Conservation (phyloP, 2,888 invertebrate species). For the Apotomis betuletana region DNA sequence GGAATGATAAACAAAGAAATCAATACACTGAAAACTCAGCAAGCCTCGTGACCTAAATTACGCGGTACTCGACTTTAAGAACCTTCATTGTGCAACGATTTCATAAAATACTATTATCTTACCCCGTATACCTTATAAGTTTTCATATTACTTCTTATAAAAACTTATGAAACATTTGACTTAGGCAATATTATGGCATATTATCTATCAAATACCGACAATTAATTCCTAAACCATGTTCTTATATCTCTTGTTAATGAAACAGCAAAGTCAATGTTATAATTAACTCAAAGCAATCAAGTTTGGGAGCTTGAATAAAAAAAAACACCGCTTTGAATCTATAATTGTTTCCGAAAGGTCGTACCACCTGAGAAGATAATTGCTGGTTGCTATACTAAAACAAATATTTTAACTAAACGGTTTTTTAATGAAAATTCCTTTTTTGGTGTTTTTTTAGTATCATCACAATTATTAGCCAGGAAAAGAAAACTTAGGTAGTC, state of each 20-base stretch:
- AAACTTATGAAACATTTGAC: neutral
- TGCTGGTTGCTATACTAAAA: slow-evolving; percentile 58
- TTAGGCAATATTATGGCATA: neutral
- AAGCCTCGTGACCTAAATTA: too few species aligned
- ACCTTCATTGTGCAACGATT: too few species aligned
- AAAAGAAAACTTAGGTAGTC: too few species aligned
- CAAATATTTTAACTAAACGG: slow-evolving; percentile 57
- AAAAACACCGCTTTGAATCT: slow-evolving; percentile 52
- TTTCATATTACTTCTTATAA: too few species aligned
- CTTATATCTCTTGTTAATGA: slow-evolving; percentile 3
- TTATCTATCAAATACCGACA: neutral
- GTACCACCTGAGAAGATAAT: slow-evolving; percentile 67
- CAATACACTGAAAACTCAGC: too few species aligned
- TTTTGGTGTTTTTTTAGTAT: slow-evolving; percentile 19
- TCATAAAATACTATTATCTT: too few species aligned
- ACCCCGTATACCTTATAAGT: too few species aligned
- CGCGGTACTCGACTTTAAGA: too few species aligned
- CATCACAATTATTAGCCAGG: neutral
- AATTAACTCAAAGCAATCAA: slow-evolving; percentile 33
- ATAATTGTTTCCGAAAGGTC: slow-evolving; percentile 51
- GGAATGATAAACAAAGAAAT: too few species aligned
- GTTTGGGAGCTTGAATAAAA: slow-evolving; percentile 46
- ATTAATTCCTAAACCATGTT: slow-evolving; percentile 2
- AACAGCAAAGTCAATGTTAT: slow-evolving; percentile 20
- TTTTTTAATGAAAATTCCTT: slow-evolving; percentile 48